Evolutionary conservation across 2,888 invertebrate species (phyloP), one percentile per base, ranked within the genome.

Genomic region (Idaea dimidiata): DNA sequence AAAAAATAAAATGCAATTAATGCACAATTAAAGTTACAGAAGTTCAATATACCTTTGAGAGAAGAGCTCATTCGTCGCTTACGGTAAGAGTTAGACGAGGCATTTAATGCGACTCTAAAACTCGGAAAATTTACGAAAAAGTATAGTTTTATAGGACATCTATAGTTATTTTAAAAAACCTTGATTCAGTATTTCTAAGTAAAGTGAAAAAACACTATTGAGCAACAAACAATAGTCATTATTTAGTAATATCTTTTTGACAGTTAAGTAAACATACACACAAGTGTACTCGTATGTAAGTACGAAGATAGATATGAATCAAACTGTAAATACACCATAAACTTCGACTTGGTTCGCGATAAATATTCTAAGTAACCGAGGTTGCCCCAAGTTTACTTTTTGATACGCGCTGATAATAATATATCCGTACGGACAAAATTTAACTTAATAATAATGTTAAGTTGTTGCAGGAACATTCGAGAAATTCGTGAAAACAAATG

Each of bases 351-450:
- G 14, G 43, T 43, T 43, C 43, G 62, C 75, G 76, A 78, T 77
- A 80, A 74, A 81, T 81, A 81, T 84, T 84, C 78, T 81, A 82
- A 86, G 82, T 82, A 84, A 82, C 74, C 74, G 79, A 76, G 78
- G 78, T 76, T 79, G 73, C 75, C 74, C 83, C 76, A 60, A 79
- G 86, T 89, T 89, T 88, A 76, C 87, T 83, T 86, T 84, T 78
- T 87, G 89, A 88, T 87, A 87, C 62, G 75, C 43, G 62, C 63
- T 72, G 84, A 82, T 85, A 84, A 83, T 78, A 74, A 72, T 71
- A 75, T 77, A 72, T 69, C 63, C 59, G 59, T 43, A 43, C 43
- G 43, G 14, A 43, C 43, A 43, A 43, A 14, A 54, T 59, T 68
- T 18, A 78, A 77, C 74, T 76, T 69, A 75, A 70, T 72, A 75